Evolutionary conservation across 2,888 invertebrate species (phyloP).

Genomic region (Quadroppia sp.): DNA sequence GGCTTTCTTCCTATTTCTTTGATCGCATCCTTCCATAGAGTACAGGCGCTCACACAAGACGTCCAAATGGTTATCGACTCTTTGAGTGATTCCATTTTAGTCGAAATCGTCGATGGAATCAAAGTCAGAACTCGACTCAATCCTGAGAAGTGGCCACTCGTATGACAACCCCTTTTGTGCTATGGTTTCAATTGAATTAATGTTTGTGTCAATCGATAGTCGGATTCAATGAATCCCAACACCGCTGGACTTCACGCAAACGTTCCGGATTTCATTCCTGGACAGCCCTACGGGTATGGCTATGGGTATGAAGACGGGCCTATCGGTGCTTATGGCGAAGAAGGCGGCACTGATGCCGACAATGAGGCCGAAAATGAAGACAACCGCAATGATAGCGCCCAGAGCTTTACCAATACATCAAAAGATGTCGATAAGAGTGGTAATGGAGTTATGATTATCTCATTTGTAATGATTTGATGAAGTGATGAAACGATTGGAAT

Average conservation of each 20-base stretch:
- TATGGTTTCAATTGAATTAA: not conserved
- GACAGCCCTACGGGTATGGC: constrained; percentile 40
- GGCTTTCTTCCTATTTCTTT: constrained; percentile 89
- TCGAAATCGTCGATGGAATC: constrained; percentile 69
- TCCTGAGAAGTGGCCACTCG: constrained; percentile 75
- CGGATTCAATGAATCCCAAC: constrained; percentile 1
- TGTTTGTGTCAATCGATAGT: constrained; percentile 22
- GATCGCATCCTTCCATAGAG: constrained; percentile 93
- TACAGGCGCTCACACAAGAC: constrained; percentile 79
- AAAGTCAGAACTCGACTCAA: constrained; percentile 77
- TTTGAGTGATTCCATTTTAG: constrained; percentile 74
- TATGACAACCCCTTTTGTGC: not conserved
- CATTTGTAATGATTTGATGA: not conserved
- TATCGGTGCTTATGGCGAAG: constrained; percentile 12
- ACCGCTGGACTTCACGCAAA: constrained; percentile 42
- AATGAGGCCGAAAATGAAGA: constrained; percentile 32
- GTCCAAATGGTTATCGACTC: constrained; percentile 73
- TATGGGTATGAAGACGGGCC: constrained; percentile 1
- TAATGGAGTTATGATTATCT: not conserved
- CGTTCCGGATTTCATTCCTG: constrained; percentile 44
- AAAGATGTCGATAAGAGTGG: not conserved
- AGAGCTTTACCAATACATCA: not conserved
- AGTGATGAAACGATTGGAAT: constrained; percentile 32
- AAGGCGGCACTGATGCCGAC: constrained; percentile 34
- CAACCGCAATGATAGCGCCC: not conserved